Evolutionary conservation across 1,140 invertebrate species (phyloP).

Genomic region (Cecropterus lyciades): DNA sequence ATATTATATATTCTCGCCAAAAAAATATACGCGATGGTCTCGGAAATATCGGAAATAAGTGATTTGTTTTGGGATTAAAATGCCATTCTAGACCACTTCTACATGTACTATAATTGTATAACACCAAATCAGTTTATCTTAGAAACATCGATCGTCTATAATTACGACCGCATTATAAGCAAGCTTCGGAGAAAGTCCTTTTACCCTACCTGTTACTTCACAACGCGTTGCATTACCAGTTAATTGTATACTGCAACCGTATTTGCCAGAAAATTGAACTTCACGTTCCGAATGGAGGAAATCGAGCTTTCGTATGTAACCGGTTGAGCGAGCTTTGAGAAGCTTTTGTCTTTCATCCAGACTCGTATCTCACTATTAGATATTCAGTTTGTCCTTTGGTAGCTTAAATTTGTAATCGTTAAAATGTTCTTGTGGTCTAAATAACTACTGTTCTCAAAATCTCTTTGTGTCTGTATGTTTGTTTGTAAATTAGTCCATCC

Average conservation of each 20-base stretch:
- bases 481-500: no score
- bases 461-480: no score
- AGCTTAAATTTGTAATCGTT: no score
- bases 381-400: no score
- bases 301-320: constrained; percentile 2
- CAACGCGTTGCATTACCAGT: neutral
- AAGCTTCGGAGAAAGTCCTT: constrained; percentile 9
- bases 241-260: constrained; percentile 18
- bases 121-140: neutral
- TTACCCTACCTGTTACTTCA: constrained; percentile 5
- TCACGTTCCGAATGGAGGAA: neutral
- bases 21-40: no score
- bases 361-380: neutral
- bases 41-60: no score
- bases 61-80: no score
- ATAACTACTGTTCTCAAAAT: no score
- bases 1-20: no score
- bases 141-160: neutral
- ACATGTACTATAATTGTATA: neutral
- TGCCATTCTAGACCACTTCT: no score
- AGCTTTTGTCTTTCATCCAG: neutral
- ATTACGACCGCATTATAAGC: neutral
- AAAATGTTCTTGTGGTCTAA: no score
- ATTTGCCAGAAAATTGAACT: constrained; percentile 15
- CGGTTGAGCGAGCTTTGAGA: constrained; percentile 3